Percentiles rank a stretch among this genome's conserved stretches.
Evolutionary conservation across 2,113 vertebrate genomes (phyloP).

Genomic region (Anser cygnoides): DNA sequence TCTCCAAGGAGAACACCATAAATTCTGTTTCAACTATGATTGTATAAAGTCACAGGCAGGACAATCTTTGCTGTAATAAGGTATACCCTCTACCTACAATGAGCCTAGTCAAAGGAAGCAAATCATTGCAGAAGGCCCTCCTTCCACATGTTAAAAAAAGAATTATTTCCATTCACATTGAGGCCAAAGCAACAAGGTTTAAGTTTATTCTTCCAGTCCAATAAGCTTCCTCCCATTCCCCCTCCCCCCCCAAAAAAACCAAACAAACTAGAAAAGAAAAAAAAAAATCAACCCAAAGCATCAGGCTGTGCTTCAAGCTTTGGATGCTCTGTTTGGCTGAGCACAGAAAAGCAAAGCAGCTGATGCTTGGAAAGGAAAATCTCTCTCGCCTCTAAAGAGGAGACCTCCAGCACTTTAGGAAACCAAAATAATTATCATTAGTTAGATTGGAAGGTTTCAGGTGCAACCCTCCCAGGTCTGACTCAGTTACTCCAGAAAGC

Average conservation of each 20-base stretch:
- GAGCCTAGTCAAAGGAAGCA: background rate
- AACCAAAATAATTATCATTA: background rate
- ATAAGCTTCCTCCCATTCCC: background rate
- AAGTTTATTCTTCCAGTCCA: background rate
- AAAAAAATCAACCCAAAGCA: background rate
- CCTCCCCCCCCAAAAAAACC: rapidly evolving
- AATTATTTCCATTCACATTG: background rate
- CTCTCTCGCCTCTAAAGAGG: background rate
- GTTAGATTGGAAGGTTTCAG: conserved; percentile 14
- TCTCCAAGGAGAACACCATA: background rate
- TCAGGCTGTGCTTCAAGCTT: background rate
- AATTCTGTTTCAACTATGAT: background rate
- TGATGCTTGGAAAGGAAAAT: background rate
- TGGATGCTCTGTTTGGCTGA: background rate
- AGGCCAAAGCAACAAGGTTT: background rate
- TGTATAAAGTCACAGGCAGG: background rate
- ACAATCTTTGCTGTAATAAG: background rate
- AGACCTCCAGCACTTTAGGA: background rate
- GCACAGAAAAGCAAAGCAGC: background rate
- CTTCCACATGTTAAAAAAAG: background rate
- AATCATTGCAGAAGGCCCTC: background rate
- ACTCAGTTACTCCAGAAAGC: conserved; percentile 1
- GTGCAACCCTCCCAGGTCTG: background rate
- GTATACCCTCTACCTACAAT: background rate
- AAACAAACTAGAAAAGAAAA: background rate